Base-by-base conservation (phyloP, 2,113 vertebrate species). In the Theristicus caerulescens region DNA sequence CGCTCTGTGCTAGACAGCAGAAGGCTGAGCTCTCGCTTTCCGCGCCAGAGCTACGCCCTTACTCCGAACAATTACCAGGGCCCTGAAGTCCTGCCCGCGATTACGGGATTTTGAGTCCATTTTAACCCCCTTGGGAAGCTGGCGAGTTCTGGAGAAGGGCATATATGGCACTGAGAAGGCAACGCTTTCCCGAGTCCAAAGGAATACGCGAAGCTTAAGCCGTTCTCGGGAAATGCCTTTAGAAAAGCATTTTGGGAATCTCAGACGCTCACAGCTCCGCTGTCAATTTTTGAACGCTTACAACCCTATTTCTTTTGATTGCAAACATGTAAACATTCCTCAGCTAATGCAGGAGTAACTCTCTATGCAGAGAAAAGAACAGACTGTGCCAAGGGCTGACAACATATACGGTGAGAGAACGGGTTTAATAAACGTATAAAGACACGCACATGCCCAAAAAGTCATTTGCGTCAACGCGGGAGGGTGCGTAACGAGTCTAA, bases 141-240 rank as follows among this genome's bases (percentile, higher is more conserved):
- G 32, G 66, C 21, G 24, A 16, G 52, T 10, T 42, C 46, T 31
- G 25, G 77, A 1, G 49, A 38, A 44, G 70, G 69, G 73, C 3
- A 2, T 1, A 1, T 0, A 0, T 1, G 8, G 31, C 4, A 7
- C 52, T 1, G 31, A 32, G 93, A 19, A 11, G 0, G 42, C 26
- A 5, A 1, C 0, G 0, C 21, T 58, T 55, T 29, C 71, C 21
- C 0, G 0, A 1, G 72, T 10, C 24, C 10, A 44, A 47, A 51
- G 69, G 54, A 11, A 15, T 2, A 12, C 5, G 81, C 11, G 3
- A 55, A 61, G 83, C 66, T 58, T 8, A 19, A 67, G 80, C 70
- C 3, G 0, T 32, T 79, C 24, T 54, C 6, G 1, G 67, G 69
- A 46, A 62, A 8, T 3, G 54, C 40, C 21, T 6, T 29, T 44